Base-by-base conservation (phyloP, 2,888 invertebrate genomes). In the Hydrotaea diabolus region DNA sequence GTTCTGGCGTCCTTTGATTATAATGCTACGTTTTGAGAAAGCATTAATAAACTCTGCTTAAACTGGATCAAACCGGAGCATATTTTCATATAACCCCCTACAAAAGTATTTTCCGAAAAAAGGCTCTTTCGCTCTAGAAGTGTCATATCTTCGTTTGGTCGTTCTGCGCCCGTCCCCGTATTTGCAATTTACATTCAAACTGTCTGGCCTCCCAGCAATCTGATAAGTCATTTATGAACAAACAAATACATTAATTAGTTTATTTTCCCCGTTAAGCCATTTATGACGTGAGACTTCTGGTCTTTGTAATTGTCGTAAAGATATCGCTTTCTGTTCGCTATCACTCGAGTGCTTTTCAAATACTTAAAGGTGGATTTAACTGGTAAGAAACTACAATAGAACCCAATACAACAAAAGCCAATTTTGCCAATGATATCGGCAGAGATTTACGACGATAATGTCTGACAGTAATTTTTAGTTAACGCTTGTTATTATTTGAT, bases 231-330 rank as follows among this genome's bases (percentile, higher is more conserved):
- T 19, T 72, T 53, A n/a, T 53, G 9, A 21, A 73, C 73, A 57
- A 73, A 57, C 36, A 21, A 39, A 8, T 1, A 39, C 36, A 13
- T 17, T 57, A 73, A 57, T 73, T 73, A 43, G 73, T 73, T 59
- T 73, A 57, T 31, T 57, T 8, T 23, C n/a, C 39, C 15, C 17
- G 21, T 8, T 43, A 23, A 57, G 13, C 19, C 19, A 46, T 69
- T 69, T 69, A 23, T 23, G 69, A 49, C 26, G 23, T 15, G 46
- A 73, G 39, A 73, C 73, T 57, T 73, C 57, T 72, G 26, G 57
- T 36, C 17, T 36, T 73, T 39, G 2, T 15, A 36, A 5, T 13
- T 21, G n/a, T 13, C 31, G 26, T 7, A 26, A 59, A 53, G 31
- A 64, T 9, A 15, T n/a, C 17, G 9, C 4, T 36, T 36, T 23